Evolutionary conservation across 2,888 invertebrate genomes (phyloP).

Genomic region (Andrena haemorrhoa): DNA sequence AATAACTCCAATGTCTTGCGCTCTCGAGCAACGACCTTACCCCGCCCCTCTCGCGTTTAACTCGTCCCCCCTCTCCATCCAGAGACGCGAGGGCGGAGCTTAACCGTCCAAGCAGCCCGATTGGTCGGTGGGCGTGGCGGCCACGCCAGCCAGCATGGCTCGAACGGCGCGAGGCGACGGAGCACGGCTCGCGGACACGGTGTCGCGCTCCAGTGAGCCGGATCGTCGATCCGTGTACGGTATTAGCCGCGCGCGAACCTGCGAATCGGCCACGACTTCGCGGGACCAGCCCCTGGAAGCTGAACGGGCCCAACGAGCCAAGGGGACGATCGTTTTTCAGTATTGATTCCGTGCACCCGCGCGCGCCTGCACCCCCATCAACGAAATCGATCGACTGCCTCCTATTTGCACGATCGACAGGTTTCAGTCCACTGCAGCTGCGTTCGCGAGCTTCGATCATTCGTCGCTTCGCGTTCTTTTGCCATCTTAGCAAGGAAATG

Average conservation of each 20-base stretch:
- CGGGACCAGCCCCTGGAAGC: conserved; percentile 23
- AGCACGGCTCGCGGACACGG: neutral
- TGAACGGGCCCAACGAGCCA: neutral
- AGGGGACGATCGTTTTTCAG: conserved; percentile 6
- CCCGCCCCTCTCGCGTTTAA: neutral
- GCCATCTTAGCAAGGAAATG: too few species aligned
- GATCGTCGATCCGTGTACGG: conserved; percentile 27
- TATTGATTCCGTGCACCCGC: conserved; percentile 3
- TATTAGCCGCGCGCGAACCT: conserved; percentile 14
- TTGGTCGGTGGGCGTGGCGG: conserved; percentile 19
- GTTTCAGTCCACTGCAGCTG: too few species aligned
- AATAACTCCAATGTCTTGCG: conserved; percentile 35
- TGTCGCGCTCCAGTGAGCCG: conserved; percentile 44
- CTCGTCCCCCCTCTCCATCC: neutral
- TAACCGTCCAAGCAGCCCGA: neutral
- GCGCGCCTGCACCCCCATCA: neutral
- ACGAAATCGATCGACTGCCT: conserved; percentile 17
- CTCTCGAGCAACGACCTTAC: conserved; percentile 33
- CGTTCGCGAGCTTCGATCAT: too few species aligned
- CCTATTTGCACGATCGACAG: too few species aligned
- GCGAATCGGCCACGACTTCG: conserved; percentile 21
- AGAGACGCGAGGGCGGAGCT: neutral
- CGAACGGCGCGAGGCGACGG: neutral
- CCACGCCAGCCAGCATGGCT: conserved; percentile 1
- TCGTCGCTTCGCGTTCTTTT: too few species aligned